Evolutionary conservation across 92 coral and sea anemone genomes (phyloP).

Genomic region (Meandrina meandrites): DNA sequence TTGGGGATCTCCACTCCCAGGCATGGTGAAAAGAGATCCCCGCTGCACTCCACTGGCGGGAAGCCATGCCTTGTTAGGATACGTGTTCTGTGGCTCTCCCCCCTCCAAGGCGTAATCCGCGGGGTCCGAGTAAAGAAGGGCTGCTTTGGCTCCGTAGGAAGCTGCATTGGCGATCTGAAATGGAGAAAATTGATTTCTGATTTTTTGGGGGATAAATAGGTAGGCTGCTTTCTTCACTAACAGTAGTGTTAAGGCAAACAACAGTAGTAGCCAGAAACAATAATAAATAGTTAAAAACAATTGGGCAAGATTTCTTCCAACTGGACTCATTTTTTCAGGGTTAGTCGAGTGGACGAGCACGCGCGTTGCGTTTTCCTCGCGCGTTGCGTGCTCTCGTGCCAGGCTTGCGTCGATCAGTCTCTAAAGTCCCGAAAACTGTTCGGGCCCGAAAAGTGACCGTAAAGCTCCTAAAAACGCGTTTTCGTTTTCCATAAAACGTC

Average conservation of each 20-base stretch:
- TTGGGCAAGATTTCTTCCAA: too few species aligned
- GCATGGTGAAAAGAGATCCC: conserved; percentile 76
- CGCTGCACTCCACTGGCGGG: conserved; percentile 89
- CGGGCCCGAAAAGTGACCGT: too few species aligned
- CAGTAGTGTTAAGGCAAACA: neutral
- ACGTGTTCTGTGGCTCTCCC: conserved; percentile 55
- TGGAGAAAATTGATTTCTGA: neutral
- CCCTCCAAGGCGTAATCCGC: conserved; percentile 77
- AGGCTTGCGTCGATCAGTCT: too few species aligned
- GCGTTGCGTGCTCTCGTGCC: too few species aligned
- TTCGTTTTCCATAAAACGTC: too few species aligned
- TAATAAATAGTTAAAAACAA: neutral
- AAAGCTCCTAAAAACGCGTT: too few species aligned
- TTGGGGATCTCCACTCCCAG: conserved; percentile 87
- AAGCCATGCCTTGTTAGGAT: conserved; percentile 81
- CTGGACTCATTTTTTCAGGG: too few species aligned
- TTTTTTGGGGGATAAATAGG: neutral
- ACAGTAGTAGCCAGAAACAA: neutral
- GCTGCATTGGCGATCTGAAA: conserved; percentile 84
- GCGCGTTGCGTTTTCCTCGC: too few species aligned
- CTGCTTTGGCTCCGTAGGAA: conserved; percentile 79
- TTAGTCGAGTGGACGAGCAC: too few species aligned
- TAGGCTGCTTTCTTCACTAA: neutral
- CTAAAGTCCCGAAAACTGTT: too few species aligned
- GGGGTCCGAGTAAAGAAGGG: conserved; percentile 89